Evolutionary conservation across 2,797 vertebrate species (phyloP).

Genomic region (Pseudochirops cupreus): DNA sequence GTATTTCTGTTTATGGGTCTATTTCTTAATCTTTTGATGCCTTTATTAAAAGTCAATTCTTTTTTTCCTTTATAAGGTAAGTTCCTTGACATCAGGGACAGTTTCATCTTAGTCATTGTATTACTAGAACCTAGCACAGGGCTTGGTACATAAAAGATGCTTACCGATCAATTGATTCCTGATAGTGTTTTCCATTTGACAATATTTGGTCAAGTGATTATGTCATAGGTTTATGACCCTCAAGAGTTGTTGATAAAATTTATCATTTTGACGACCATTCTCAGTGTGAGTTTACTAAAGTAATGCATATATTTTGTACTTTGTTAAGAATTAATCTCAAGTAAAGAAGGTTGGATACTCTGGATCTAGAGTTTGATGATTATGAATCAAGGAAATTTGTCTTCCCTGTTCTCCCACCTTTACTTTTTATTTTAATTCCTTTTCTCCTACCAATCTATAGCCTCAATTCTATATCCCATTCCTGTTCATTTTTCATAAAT

Average conservation of each 20-base stretch:
- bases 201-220: not conserved
- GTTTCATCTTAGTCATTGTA: not conserved
- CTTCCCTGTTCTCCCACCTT: not conserved
- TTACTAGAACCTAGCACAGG: not conserved
- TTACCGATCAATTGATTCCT: not conserved
- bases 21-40: too few relatives aligned
- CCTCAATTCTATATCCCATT: not conserved
- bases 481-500: not conserved
- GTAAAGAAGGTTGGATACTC: not conserved
- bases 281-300: not conserved
- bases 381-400: not conserved
- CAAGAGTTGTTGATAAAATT: not conserved
- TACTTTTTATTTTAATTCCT: not conserved
- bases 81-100: too few relatives aligned
- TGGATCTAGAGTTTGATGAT: constrained; percentile 1
- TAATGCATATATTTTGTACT: not conserved
- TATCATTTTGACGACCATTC: constrained; percentile 22
- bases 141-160: not conserved
- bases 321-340: constrained; percentile 7
- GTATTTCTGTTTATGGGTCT: too few relatives aligned
- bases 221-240: not conserved
- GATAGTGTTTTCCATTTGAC: not conserved
- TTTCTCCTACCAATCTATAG: constrained; percentile 4
- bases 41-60: too few relatives aligned
- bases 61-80: too few relatives aligned